These are phyloP conservation scores for Microhierax caerulescens DNA, from an alignment of 2,797 vertebrate species.

Conservation along the genomic window DNA sequence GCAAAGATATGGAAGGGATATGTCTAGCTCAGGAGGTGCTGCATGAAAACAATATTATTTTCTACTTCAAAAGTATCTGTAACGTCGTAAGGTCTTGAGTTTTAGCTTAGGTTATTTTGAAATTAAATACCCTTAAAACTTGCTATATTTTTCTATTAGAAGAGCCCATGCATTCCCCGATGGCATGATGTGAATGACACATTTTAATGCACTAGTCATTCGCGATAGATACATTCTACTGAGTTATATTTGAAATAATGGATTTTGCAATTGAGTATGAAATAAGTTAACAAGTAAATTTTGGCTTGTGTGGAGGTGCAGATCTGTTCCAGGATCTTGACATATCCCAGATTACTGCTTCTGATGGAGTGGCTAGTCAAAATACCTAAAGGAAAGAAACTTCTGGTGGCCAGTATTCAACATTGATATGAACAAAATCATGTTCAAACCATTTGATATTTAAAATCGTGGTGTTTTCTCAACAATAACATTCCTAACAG, in stretches of 20 bases:
- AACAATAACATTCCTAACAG: neutral
- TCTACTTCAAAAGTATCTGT: neutral
- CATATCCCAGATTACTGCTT: neutral
- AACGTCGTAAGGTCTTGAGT: neutral
- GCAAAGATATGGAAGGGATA: neutral
- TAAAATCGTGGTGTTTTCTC: neutral
- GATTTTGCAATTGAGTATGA: neutral
- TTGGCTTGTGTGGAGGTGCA: neutral
- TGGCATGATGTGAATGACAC: neutral
- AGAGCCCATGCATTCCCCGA: neutral
- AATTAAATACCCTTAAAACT: neutral
- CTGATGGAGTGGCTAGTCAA: neutral
- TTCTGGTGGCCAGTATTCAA: neutral
- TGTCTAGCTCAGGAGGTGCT: neutral
- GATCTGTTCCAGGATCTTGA: neutral
- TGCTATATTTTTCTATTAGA: neutral
- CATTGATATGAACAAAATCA: neutral
- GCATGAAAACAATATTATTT: neutral
- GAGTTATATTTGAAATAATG: neutral
- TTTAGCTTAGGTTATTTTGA: neutral
- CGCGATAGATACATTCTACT: neutral
- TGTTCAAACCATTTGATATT: neutral
- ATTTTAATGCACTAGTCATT: neutral
- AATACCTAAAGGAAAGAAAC: neutral
- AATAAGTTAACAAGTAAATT: neutral